Evolutionary conservation across 2,888 invertebrate species (phyloP).

Genomic region (Coleophora flavipennella): DNA sequence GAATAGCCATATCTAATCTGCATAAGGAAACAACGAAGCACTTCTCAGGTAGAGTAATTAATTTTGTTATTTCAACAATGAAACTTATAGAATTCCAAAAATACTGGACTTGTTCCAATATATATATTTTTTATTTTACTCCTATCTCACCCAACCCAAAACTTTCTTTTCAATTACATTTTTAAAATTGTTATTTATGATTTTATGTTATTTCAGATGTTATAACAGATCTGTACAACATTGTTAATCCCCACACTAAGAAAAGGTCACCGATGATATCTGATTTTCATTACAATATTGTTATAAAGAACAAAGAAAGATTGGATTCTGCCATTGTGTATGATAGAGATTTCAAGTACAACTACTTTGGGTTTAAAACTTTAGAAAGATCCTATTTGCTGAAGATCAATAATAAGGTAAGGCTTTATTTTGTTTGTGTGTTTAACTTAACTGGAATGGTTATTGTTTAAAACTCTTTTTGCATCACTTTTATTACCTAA

Average conservation of each 20-base stretch:
- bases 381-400: constrained; percentile 95
- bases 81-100: not conserved
- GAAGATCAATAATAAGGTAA: constrained; percentile 87
- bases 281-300: constrained; percentile 83
- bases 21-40: constrained; percentile 98
- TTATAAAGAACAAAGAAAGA: constrained; percentile 88
- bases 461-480: too few species aligned
- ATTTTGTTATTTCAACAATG: too few species aligned
- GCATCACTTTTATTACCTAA: too few species aligned
- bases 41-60: constrained; percentile 80
- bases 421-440: not conserved
- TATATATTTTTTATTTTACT: too few species aligned
- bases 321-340: constrained; percentile 97
- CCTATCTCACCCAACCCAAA: too few species aligned
- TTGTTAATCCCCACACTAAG: constrained; percentile 82
- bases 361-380: constrained; percentile 99
- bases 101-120: too few species aligned
- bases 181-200: too few species aligned
- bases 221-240: constrained; percentile 86
- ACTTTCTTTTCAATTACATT: too few species aligned
- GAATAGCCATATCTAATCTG: constrained; percentile 96
- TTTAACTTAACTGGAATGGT: too few species aligned
- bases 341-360: constrained; percentile 96
- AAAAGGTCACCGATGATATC: constrained; percentile 87
- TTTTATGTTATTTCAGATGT: constrained; percentile 79